These are phyloP conservation scores for Medauroidea extradentata DNA, from an alignment of 1,140 invertebrate species.

Conservation along the genomic window DNA sequence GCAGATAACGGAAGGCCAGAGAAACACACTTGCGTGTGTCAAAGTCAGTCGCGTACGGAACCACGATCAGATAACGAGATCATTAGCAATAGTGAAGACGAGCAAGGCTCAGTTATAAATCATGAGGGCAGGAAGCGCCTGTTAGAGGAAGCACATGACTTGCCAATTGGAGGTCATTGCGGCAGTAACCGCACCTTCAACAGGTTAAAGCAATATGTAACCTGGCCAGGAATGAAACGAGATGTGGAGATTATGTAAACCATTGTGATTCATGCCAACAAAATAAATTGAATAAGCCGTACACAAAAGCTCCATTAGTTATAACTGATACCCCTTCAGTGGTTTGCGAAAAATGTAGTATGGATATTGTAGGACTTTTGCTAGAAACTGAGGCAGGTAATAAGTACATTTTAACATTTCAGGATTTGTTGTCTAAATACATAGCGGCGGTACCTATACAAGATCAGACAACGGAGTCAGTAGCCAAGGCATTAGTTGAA, in stretches of 20 bases:
- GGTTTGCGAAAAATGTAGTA: conserved; percentile 14
- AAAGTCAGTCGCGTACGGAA: no score
- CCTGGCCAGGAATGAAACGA: not conserved
- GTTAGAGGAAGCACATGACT: not conserved
- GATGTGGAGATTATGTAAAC: conserved; percentile 3
- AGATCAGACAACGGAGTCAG: conserved; percentile 26
- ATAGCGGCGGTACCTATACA: conserved; percentile 18
- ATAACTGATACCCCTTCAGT: conserved; percentile 21
- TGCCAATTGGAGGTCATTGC: conserved; percentile 19
- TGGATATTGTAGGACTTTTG: conserved; percentile 35
- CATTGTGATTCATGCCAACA: conserved; percentile 24
- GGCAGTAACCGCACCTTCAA: conserved; percentile 3
- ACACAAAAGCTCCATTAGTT: conserved; percentile 19
- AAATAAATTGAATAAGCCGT: no score
- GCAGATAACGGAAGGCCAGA: conserved; percentile 4
- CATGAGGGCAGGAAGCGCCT: no score
- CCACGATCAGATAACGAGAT: no score
- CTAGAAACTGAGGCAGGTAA: conserved; percentile 23
- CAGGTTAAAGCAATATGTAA: not conserved
- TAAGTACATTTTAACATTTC: conserved; percentile 32
- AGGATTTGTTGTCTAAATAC: conserved; percentile 35
- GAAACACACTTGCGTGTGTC: no score
- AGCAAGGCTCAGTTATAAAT: no score
- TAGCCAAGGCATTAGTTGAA: conserved; percentile 27
- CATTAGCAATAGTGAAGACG: no score